A percentile compares a stretch with the other conserved stretches of the same genome.
phyloP scores from a whole-genome alignment of 1,140 invertebrate genomes.

The Drosophila leontia region DNA sequence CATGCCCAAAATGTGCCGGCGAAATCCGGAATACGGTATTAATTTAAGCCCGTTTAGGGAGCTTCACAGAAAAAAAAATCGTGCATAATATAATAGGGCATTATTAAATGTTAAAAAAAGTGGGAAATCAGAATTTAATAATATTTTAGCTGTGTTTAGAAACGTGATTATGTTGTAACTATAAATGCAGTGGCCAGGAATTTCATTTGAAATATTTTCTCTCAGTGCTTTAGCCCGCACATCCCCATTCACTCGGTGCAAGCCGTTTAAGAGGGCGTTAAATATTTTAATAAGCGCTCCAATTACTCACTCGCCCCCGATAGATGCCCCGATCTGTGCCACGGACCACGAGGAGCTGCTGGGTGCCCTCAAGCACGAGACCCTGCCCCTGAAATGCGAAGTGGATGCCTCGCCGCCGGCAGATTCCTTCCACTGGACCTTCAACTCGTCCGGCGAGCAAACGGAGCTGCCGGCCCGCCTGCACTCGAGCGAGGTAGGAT shows the following conservation, averaged over 20 bases:
- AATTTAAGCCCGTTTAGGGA: slow-evolving; percentile 66
- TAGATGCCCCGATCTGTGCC: slow-evolving; percentile 93
- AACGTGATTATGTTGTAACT: fast-evolving
- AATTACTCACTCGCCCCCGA: slow-evolving; percentile 61
- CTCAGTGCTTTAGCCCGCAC: slow-evolving; percentile 13
- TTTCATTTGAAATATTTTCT: neutral
- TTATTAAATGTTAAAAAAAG: neutral
- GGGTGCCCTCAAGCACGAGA: slow-evolving; percentile 94
- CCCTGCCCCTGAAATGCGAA: slow-evolving; percentile 91
- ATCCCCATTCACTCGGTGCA: slow-evolving; percentile 17
- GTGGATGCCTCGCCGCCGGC: slow-evolving; percentile 94
- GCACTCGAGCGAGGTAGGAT: slow-evolving; percentile 87
- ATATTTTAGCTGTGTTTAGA: neutral
- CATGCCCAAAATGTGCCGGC: slow-evolving; percentile 43
- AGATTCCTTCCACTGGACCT: slow-evolving; percentile 94
- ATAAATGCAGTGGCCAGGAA: neutral
- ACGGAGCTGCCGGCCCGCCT: slow-evolving; percentile 90
- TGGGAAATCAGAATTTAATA: neutral
- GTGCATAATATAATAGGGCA: neutral
- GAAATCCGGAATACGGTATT: slow-evolving; percentile 65
- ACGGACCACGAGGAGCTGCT: slow-evolving; percentile 91
- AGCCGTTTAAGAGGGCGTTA: slow-evolving; percentile 47
- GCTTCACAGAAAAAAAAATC: slow-evolving; percentile 3
- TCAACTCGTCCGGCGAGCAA: slow-evolving; percentile 94
- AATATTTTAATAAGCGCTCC: slow-evolving; percentile 69